phyloP scores from a whole-genome alignment of 2,888 invertebrate species.

The Chymomyza amoena region DNA sequence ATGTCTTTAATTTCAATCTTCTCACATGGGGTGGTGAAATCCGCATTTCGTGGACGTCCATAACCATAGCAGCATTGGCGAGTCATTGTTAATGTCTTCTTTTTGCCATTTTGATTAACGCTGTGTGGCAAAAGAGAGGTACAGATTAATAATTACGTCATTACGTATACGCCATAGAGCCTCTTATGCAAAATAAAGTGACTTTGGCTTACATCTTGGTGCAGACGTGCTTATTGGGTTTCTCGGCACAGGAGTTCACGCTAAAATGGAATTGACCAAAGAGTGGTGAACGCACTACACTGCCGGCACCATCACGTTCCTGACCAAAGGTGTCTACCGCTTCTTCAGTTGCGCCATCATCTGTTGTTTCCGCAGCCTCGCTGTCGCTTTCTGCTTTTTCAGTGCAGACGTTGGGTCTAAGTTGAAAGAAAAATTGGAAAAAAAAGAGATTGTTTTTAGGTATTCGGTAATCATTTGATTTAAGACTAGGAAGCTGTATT shows the following conservation, averaged over 20 bases:
- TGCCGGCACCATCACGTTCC: conserved; percentile 55
- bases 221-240: conserved; percentile 77
- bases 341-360: conserved; percentile 49
- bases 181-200: conserved; percentile 18
- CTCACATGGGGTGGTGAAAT: conserved; percentile 79
- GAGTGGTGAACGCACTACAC: conserved; percentile 54
- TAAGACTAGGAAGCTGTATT: no score
- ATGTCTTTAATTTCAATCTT: conserved; percentile 82
- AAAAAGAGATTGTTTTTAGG: not conserved
- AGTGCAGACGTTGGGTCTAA: conserved; percentile 83
- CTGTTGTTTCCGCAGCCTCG: conserved; percentile 22
- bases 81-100: conserved; percentile 82
- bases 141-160: conserved; percentile 12
- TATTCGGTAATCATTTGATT: no score
- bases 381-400: conserved; percentile 80
- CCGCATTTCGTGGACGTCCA: conserved; percentile 78
- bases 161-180: conserved; percentile 28
- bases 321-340: conserved; percentile 58
- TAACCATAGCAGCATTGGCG: conserved; percentile 86
- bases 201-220: conserved; percentile 76
- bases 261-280: conserved; percentile 77
- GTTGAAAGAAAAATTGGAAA: not conserved
- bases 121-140: conserved; percentile 70
- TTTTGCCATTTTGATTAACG: conserved; percentile 81
- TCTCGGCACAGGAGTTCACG: conserved; percentile 78